phyloP scores from a whole-genome alignment of 92 coral and sea anemone species.

The Heliopora coerulea region DNA sequence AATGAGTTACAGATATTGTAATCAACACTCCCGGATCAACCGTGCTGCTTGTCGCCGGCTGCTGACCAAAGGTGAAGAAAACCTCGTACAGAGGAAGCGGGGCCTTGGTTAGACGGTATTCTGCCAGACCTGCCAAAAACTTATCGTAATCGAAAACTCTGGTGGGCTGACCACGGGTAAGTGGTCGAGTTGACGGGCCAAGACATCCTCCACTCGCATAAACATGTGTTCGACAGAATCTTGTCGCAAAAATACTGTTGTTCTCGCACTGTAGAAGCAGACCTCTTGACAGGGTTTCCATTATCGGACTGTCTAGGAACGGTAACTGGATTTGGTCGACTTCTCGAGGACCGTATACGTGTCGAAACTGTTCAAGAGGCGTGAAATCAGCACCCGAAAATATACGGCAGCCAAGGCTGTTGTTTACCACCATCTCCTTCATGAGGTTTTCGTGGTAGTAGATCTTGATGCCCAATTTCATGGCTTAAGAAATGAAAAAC shows the following conservation, averaged over 20 bases:
- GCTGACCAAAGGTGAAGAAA: slow-evolving; percentile 38
- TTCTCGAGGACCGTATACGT: slow-evolving; percentile 1
- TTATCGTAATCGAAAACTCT: slow-evolving; percentile 16
- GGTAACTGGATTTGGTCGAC: slow-evolving; percentile 37
- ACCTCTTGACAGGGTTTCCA: slow-evolving; percentile 7
- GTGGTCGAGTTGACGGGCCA: neutral
- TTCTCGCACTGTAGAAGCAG: slow-evolving; percentile 23
- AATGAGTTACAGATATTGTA: slow-evolving; percentile 23
- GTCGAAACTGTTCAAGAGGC: neutral
- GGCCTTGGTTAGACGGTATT: slow-evolving; percentile 16
- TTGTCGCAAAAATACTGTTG: slow-evolving; percentile 28
- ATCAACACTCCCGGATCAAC: slow-evolving; percentile 26
- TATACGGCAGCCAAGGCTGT: slow-evolving; percentile 21
- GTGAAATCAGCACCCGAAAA: slow-evolving; percentile 34
- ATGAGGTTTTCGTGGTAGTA: slow-evolving; percentile 22
- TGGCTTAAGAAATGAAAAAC: slow-evolving; percentile 14
- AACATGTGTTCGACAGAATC: slow-evolving; percentile 29
- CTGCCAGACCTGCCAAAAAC: slow-evolving; percentile 18
- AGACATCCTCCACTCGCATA: slow-evolving; percentile 38
- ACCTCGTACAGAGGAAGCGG: slow-evolving; percentile 37
- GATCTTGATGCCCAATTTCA: slow-evolving; percentile 22
- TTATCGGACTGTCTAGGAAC: neutral
- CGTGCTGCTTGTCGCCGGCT: slow-evolving; percentile 22
- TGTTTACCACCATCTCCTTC: neutral
- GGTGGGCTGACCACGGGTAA: slow-evolving; percentile 12